These are phyloP conservation scores for Apantesis nais DNA, from an alignment of 2,888 invertebrate species.

Conservation along the genomic window DNA sequence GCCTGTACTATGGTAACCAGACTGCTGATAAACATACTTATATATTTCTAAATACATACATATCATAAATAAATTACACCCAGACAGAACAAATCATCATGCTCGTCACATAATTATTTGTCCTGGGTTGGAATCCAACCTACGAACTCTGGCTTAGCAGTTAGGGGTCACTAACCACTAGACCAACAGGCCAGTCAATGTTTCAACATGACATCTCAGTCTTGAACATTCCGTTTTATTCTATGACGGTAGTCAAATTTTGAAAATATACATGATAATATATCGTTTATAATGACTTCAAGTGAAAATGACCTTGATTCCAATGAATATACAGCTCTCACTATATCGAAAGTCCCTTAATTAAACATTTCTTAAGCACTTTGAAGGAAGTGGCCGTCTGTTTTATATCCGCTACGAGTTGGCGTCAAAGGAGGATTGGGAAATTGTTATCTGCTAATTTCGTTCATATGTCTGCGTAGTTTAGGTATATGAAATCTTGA, in stretches of 20 bases:
- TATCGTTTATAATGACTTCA: not conserved
- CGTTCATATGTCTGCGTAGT: constrained; percentile 32
- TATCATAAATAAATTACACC: too few species aligned
- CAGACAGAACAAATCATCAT: too few species aligned
- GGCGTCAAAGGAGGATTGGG: constrained; percentile 30
- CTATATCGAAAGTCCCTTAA: constrained; percentile 19
- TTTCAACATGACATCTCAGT: not conserved
- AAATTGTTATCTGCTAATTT: constrained; percentile 34
- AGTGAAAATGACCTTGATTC: not conserved
- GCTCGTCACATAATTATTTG: too few species aligned
- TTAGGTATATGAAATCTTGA: not conserved
- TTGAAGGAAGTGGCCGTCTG: constrained; percentile 50
- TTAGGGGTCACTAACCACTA: too few species aligned
- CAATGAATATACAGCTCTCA: constrained; percentile 1
- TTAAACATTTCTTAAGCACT: constrained; percentile 38
- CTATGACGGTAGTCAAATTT: not conserved
- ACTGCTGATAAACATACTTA: too few species aligned
- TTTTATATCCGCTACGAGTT: constrained; percentile 45
- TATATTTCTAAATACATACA: too few species aligned
- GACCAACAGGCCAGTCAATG: too few species aligned
- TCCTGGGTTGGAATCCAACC: too few species aligned
- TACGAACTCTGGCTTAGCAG: too few species aligned
- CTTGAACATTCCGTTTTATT: not conserved
- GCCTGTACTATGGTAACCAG: too few species aligned
- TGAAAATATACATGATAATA: not conserved